These are phyloP conservation scores for Hydrophis major DNA, from an alignment of 2,797 vertebrate species.

Conservation along the genomic window DNA sequence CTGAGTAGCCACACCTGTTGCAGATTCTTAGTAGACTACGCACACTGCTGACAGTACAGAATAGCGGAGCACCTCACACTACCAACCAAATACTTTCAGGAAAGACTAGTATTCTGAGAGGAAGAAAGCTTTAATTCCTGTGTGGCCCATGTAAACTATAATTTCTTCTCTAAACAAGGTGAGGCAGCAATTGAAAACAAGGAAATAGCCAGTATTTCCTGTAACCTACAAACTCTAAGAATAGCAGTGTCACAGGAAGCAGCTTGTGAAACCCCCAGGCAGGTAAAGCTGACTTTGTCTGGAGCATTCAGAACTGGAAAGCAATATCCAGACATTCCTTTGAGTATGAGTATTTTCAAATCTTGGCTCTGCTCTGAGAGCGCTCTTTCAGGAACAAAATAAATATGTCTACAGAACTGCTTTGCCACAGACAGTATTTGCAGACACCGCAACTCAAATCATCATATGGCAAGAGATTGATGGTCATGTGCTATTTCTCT, in stretches of 20 bases:
- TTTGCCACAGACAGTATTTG: not conserved
- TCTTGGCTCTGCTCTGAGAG: not conserved
- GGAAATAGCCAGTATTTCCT: conserved; percentile 7
- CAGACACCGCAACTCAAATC: not conserved
- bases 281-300: not conserved
- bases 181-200: not conserved
- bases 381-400: not conserved
- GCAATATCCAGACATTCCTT: conserved; percentile 20
- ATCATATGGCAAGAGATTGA: not conserved
- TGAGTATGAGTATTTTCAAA: conserved; percentile 27
- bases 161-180: conserved; percentile 2
- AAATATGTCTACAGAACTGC: not conserved
- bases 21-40: not conserved
- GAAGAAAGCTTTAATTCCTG: not conserved
- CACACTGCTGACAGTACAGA: not conserved
- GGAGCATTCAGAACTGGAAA: not conserved
- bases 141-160: not conserved
- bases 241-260: conserved; percentile 12
- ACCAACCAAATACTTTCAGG: not conserved
- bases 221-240: conserved; percentile 14
- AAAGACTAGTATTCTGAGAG: not conserved
- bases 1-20: not conserved
- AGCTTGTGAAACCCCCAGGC: conserved; percentile 14
- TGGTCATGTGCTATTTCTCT: too few relatives aligned
- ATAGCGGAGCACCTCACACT: not conserved